These are phyloP conservation scores for Pangasianodon hypophthalmus DNA, from an alignment of 2,113 vertebrate genomes.

Conservation along the genomic window DNA sequence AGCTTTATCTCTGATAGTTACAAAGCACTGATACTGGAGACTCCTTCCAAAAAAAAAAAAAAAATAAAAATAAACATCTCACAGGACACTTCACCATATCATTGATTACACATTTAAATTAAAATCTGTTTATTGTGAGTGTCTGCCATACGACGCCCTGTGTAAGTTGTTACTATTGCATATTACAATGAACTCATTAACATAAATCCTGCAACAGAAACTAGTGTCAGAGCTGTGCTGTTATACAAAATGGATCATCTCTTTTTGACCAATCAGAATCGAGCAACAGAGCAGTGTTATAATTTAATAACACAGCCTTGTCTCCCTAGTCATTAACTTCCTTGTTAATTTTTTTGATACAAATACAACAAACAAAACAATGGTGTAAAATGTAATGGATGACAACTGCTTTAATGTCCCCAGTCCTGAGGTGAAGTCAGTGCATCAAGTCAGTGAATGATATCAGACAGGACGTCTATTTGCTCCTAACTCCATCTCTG, in stretches of 20 bases:
- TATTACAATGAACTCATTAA: neutral
- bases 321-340: neutral
- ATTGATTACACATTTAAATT: neutral
- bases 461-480: constrained; percentile 31
- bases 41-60: too few species aligned
- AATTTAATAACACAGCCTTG: neutral
- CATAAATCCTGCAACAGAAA: neutral
- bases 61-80: too few species aligned
- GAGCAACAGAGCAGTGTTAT: neutral
- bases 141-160: neutral
- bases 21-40: too few species aligned
- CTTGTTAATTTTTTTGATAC: neutral
- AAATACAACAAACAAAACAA: constrained; percentile 24
- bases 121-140: neutral
- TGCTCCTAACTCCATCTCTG: constrained; percentile 25
- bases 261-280: neutral
- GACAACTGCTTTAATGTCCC: constrained; percentile 9
- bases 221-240: neutral
- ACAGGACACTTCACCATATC: too few species aligned
- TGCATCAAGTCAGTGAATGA: constrained; percentile 15
- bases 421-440: constrained; percentile 14
- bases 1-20: neutral
- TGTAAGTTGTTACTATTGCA: neutral
- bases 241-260: neutral
- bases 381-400: constrained; percentile 13